These are phyloP conservation scores for Proales similis DNA, from an alignment of 1,140 invertebrate species.

Conservation along the genomic window DNA sequence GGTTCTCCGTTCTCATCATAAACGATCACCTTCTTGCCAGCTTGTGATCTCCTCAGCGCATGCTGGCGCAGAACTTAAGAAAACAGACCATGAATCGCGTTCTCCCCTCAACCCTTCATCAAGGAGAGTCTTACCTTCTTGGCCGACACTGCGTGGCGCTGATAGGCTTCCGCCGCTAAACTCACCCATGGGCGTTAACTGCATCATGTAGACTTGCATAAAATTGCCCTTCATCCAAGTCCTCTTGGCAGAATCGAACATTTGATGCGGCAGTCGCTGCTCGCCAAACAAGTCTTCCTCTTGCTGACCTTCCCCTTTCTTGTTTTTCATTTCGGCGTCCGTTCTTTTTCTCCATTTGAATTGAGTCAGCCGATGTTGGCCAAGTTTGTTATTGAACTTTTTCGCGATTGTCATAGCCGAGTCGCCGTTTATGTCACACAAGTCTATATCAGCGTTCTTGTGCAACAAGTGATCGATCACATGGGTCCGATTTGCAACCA, in stretches of 20 bases:
- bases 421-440: slow-evolving; percentile 20
- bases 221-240: slow-evolving; percentile 35
- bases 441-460: slow-evolving; percentile 25
- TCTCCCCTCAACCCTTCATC: not conserved
- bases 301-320: not conserved
- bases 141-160: slow-evolving; percentile 25
- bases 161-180: slow-evolving; percentile 30
- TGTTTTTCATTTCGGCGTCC: slow-evolving; percentile 22
- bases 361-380: slow-evolving; percentile 24
- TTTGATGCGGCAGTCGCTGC: slow-evolving; percentile 28
- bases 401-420: slow-evolving; percentile 26
- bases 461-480: slow-evolving; percentile 24
- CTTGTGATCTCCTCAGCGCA: slow-evolving; percentile 16
- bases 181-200: slow-evolving; percentile 19
- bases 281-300: slow-evolving; percentile 29
- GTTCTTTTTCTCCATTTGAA: slow-evolving; percentile 34
- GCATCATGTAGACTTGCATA: slow-evolving; percentile 36
- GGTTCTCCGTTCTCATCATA: not conserved
- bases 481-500: slow-evolving; percentile 28
- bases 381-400: slow-evolving; percentile 36
- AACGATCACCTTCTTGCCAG: slow-evolving; percentile 14
- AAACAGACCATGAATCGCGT: not conserved
- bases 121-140: slow-evolving; percentile 12
- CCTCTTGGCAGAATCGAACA: slow-evolving; percentile 35
- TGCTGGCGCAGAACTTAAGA: slow-evolving; percentile 21